These are phyloP conservation scores for Drosophila multiciliata DNA, from an alignment of 2,888 invertebrate species.

Conservation along the genomic window DNA sequence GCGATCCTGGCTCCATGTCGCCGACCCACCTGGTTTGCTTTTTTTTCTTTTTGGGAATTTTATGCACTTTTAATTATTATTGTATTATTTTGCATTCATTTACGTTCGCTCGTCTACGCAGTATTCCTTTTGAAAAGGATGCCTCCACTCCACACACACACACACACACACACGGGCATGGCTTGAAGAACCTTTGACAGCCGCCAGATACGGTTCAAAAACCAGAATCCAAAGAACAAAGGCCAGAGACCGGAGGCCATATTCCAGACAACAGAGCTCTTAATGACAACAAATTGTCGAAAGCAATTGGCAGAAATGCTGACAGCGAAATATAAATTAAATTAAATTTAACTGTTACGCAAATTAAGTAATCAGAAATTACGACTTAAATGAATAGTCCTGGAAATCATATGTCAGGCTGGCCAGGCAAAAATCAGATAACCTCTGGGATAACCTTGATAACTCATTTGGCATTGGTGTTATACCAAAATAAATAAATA, in stretches of 20 bases:
- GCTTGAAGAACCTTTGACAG: slow-evolving; percentile 32
- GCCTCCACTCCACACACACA: neutral
- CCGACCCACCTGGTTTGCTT: neutral
- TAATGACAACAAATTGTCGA: slow-evolving; percentile 74
- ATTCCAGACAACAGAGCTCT: slow-evolving; percentile 18
- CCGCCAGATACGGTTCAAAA: neutral
- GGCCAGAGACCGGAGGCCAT: neutral
- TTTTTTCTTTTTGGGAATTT: slow-evolving; percentile 33
- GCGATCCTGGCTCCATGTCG: slow-evolving; percentile 2
- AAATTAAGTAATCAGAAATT: slow-evolving; percentile 1
- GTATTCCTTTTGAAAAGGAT: slow-evolving; percentile 18
- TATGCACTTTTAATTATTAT: slow-evolving; percentile 71
- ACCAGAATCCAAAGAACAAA: neutral
- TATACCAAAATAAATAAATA: neutral
- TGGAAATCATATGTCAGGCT: neutral
- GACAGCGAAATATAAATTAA: slow-evolving; percentile 38
- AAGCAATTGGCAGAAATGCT: slow-evolving; percentile 62
- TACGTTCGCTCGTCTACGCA: slow-evolving; percentile 45
- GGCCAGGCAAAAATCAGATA: neutral
- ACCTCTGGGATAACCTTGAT: slow-evolving; percentile 24
- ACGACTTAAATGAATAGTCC: neutral
- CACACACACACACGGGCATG: neutral
- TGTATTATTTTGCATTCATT: slow-evolving; percentile 79
- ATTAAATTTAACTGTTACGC: slow-evolving; percentile 29
- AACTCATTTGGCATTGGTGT: neutral